A percentile compares a stretch with the other conserved stretches of the same genome.
phyloP scores from a whole-genome alignment of 23 tunicate species.

The Trididemnum miniatum region DNA sequence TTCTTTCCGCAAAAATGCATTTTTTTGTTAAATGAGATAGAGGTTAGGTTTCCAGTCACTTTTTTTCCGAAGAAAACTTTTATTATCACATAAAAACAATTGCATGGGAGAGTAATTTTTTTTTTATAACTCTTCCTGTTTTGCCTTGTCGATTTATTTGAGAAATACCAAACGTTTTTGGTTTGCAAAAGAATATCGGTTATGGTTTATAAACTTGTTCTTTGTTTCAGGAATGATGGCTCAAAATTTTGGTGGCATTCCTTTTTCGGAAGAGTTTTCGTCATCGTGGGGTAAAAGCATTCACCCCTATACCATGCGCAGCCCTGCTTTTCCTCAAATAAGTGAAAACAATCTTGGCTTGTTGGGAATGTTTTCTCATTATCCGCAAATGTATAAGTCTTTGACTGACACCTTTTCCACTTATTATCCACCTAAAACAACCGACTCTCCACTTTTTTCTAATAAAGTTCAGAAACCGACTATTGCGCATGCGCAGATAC shows the following conservation, averaged over 20 bases:
- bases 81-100: too few relatives aligned
- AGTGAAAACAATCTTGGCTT: neutral
- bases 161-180: too few relatives aligned
- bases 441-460: neutral
- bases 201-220: too few relatives aligned
- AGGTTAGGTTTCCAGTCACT: too few relatives aligned
- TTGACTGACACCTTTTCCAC: neutral
- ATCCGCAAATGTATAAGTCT: slow-evolving; percentile 14
- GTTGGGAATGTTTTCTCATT: neutral
- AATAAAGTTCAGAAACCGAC: slow-evolving; percentile 1
- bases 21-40: too few relatives aligned
- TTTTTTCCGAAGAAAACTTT: too few relatives aligned
- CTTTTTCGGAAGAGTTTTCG: neutral
- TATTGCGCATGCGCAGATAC: slow-evolving; percentile 69
- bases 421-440: neutral
- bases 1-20: too few relatives aligned
- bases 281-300: neutral
- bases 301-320: neutral
- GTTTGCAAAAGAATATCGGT: too few relatives aligned
- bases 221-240: neutral
- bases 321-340: neutral
- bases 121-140: too few relatives aligned
- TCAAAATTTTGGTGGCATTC: neutral
- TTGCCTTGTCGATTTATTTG: too few relatives aligned
- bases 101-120: too few relatives aligned